A percentile compares a stretch with the other conserved stretches of the same genome.
These are phyloP conservation scores for Papilio gigon DNA, from an alignment of 2,888 invertebrate genomes.

Conservation along the genomic window DNA sequence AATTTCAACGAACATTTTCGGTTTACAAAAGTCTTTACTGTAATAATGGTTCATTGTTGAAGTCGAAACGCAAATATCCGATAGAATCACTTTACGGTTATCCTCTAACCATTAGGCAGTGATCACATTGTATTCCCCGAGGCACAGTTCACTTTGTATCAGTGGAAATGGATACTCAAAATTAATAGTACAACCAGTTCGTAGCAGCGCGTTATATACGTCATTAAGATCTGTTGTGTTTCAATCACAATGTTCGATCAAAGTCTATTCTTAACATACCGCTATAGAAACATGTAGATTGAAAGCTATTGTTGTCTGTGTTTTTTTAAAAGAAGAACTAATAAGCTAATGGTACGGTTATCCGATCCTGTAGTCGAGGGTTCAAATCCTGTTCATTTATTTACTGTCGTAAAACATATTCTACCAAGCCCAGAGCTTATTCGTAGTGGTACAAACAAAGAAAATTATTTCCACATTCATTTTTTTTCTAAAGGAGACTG, in stretches of 20 bases:
- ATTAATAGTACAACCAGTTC: conserved; percentile 2
- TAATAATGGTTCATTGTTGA: neutral
- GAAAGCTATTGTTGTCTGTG: neutral
- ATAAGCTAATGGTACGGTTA: no score
- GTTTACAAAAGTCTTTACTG: no score
- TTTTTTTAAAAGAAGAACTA: no score
- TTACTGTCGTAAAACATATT: no score
- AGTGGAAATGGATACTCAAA: neutral
- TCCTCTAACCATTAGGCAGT: neutral
- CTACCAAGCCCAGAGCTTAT: no score
- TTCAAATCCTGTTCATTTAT: no score
- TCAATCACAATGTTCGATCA: neutral
- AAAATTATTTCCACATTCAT: no score
- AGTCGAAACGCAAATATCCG: neutral
- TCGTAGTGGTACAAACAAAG: no score
- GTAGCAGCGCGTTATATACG: neutral
- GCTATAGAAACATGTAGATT: neutral
- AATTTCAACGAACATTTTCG: no score
- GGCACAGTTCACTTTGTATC: neutral
- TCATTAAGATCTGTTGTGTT: neutral
- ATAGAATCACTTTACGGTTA: neutral
- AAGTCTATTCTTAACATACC: neutral
- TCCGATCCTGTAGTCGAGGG: no score
- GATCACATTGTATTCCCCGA: conserved; percentile 17
- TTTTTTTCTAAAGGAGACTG: neutral